Conservation (phyloP, 2,888 invertebrate genomes). For the Eilema sororculum region DNA sequence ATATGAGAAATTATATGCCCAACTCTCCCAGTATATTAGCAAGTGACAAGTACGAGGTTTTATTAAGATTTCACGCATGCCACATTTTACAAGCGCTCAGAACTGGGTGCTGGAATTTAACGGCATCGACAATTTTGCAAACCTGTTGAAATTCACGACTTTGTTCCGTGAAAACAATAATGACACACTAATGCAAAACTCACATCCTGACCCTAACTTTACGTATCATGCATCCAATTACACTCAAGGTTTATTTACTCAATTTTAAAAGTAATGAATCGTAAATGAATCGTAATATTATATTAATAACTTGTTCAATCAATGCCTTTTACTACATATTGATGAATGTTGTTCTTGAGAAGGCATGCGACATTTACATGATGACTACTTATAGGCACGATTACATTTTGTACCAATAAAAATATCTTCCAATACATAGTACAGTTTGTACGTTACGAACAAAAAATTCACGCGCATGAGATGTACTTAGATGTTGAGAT, state of each 20-base stretch:
- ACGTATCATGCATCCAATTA: conserved; percentile 6
- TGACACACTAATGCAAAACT: not conserved
- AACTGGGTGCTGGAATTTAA: conserved; percentile 56
- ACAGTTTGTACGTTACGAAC: no score
- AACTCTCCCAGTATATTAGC: conserved; percentile 35
- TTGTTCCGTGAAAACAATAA: conserved; percentile 8
- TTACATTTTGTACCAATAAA: conserved; percentile 5
- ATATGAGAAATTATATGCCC: conserved; percentile 41
- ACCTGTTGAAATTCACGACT: not conserved
- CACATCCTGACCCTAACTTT: not conserved
- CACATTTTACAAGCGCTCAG: conserved; percentile 46
- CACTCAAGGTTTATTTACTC: not conserved
- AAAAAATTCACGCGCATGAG: no score
- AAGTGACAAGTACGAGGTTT: conserved; percentile 47
- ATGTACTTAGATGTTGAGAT: no score
- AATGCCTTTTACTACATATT: conserved; percentile 14
- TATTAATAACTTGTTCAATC: conserved; percentile 32
- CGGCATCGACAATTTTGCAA: conserved; percentile 52
- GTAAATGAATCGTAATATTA: conserved; percentile 9
- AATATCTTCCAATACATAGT: no score
- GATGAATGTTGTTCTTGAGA: conserved; percentile 14
- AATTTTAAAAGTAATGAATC: not conserved
- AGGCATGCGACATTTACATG: conserved; percentile 3
- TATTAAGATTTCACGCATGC: conserved; percentile 56
- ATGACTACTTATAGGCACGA: not conserved